phyloP scores from a whole-genome alignment of 2,797 vertebrate genomes.

The Malurus leucopterus region DNA sequence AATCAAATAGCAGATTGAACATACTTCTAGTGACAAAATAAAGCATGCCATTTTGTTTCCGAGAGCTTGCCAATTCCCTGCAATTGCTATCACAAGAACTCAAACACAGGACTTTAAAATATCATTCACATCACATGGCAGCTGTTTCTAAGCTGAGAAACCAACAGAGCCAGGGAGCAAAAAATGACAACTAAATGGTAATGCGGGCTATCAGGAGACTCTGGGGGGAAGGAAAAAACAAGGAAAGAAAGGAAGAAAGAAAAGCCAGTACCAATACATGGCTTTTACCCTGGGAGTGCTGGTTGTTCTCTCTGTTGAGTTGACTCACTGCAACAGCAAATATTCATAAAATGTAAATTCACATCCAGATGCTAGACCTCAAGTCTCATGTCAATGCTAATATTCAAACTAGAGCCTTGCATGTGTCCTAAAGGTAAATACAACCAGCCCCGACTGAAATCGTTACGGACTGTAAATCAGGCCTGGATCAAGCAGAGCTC shows the following conservation, averaged over 20 bases:
- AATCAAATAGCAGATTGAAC: conserved; percentile 54
- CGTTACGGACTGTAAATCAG: not conserved
- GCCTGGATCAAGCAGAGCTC: not conserved
- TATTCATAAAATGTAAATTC: conserved; percentile 3
- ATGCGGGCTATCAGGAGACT: not conserved
- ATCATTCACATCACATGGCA: conserved; percentile 48
- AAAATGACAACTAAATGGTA: not conserved
- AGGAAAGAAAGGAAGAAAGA: accelerated
- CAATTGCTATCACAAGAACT: conserved; percentile 41
- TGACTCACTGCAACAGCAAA: not conserved
- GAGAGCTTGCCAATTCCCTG: conserved; percentile 49
- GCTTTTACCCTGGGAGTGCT: not conserved
- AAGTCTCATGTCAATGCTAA: not conserved
- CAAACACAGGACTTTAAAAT: conserved; percentile 46
- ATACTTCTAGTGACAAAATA: conserved; percentile 58
- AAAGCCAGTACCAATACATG: not conserved
- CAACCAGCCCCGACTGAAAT: not conserved
- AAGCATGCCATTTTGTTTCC: conserved; percentile 49
- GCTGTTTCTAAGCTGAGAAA: conserved; percentile 37
- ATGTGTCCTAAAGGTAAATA: not conserved
- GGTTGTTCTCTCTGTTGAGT: not conserved
- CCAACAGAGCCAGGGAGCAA: conserved; percentile 9
- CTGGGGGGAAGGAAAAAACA: accelerated
- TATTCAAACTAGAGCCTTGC: not conserved
- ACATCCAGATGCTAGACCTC: not conserved